Evolutionary conservation across 1,140 invertebrate species (phyloP).

Genomic region (Drepana arcuata): DNA sequence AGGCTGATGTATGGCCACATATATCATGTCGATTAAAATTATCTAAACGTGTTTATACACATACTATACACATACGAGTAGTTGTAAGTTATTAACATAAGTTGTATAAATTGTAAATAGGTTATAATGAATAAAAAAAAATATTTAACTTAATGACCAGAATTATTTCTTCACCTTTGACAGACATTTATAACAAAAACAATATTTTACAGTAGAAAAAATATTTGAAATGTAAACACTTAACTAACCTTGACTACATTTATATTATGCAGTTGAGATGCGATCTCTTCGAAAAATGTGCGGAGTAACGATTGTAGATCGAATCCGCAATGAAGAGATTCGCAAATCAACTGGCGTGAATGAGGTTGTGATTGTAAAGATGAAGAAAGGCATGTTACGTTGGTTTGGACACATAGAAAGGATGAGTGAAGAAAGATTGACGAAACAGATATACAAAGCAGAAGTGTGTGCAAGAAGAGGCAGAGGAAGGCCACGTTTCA

Average conservation of each 20-base stretch:
- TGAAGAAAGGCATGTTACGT: no score
- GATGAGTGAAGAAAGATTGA: no score
- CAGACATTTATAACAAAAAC: neutral
- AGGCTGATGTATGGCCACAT: neutral
- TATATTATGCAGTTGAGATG: neutral
- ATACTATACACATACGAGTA: neutral
- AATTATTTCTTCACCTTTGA: neutral
- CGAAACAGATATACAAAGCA: no score
- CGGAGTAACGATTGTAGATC: no score
- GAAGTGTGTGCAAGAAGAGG: no score
- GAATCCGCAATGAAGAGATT: no score
- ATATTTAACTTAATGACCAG: neutral
- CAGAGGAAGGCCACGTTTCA: no score
- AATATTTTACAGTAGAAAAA: neutral
- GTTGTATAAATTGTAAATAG: conserved; percentile 25
- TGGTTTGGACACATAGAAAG: no score
- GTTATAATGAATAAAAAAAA: conserved; percentile 11
- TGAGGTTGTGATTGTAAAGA: no score
- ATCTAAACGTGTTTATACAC: neutral
- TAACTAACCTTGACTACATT: neutral
- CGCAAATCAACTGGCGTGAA: no score
- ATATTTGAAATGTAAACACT: neutral
- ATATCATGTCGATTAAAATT: neutral
- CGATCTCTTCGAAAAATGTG: neutral
- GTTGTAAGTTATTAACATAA: conserved; percentile 8